Percentiles rank a stretch among this genome's conserved stretches.
Conservation (phyloP, 2,113 vertebrate genomes). For the Gila orcuttii region DNA sequence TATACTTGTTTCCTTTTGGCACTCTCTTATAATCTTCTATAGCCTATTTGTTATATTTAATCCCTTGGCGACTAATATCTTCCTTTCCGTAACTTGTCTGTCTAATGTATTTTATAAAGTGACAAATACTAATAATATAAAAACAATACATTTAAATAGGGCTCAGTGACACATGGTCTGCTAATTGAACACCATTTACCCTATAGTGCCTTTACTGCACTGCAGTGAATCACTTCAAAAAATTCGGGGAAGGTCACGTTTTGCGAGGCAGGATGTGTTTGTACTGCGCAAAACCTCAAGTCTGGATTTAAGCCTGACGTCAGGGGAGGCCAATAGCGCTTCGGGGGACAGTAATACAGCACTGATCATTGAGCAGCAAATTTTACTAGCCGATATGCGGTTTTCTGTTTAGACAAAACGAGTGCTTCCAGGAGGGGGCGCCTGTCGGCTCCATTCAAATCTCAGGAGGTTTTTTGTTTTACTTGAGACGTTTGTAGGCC, state of each 20-base stretch:
- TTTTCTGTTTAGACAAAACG: too few relatives aligned
- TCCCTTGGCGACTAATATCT: neutral
- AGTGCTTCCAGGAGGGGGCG: neutral
- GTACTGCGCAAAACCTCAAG: constrained; percentile 77
- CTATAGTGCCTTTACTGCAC: constrained; percentile 61
- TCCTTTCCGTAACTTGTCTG: neutral
- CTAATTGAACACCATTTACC: neutral
- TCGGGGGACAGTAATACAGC: constrained; percentile 27
- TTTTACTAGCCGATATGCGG: constrained; percentile 29
- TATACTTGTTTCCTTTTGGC: too few relatives aligned
- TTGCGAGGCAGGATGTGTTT: constrained; percentile 54
- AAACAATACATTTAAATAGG: neutral
- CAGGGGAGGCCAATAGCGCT: constrained; percentile 71
- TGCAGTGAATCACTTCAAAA: constrained; percentile 67
- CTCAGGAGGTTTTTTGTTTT: neutral
- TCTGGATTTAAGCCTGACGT: constrained; percentile 76
- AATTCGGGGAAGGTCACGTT: constrained; percentile 70
- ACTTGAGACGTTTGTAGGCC: neutral
- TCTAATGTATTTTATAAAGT: neutral
- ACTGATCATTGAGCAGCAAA: constrained; percentile 40
- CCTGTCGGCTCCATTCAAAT: neutral
- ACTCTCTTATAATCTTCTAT: too few relatives aligned
- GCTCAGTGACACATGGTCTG: neutral
- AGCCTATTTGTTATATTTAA: neutral
- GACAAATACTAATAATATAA: neutral